Base-by-base conservation (phyloP, 2,113 vertebrate species). In the Saccopteryx leptura region DNA sequence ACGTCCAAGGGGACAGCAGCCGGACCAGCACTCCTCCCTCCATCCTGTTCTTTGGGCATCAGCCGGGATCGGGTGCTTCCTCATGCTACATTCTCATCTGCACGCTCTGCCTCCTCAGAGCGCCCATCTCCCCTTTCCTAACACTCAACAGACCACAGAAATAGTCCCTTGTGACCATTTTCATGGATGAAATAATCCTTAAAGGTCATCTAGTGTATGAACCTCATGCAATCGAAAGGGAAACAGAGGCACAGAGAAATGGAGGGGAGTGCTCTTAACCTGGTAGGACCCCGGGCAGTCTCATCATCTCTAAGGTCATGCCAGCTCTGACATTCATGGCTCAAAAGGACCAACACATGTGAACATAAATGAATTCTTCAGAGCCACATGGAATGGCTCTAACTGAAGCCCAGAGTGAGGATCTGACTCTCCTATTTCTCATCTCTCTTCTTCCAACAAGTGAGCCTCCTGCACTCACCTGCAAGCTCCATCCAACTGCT, bases 201-300 rank as follows among this genome's bases (percentile, higher is more conserved):
- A 54, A 56, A 39, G 26, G 80, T 46, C 31, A 93, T 69, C 88
- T 26, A 52, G 31, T 46, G 12, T 31, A 61, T 26, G 28, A 24
- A 18, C 24, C 17, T 90, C 86, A 46, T 54, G 50, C 48, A n/a
- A 88, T 12, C 68, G 79, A 81, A 87, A 72, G 69, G 81, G n/a
- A 69, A 82, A 91, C 31, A 54, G 91, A 61, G 31, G 54, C 39
- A 17, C 5, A 31, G 58, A 60, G 50, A 81, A 11, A 19, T 23
- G 33, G 48, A 85, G 39, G 26, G 39, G 5, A 1, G 5, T 28
- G 68, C 56, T 39, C 31, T 19, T 31, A 65, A 14, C 61, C 54
- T 50, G 56, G 31, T 83, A 10, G 28, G 63, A 15, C 28, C 48
- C 28, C 23, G 69, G 60, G 74, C 54, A 12, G 74, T 68, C 81